Evolutionary conservation across 2,113 vertebrate species (phyloP), one percentile per base, ranked within the genome.

Genomic region (Mugil cephalus): DNA sequence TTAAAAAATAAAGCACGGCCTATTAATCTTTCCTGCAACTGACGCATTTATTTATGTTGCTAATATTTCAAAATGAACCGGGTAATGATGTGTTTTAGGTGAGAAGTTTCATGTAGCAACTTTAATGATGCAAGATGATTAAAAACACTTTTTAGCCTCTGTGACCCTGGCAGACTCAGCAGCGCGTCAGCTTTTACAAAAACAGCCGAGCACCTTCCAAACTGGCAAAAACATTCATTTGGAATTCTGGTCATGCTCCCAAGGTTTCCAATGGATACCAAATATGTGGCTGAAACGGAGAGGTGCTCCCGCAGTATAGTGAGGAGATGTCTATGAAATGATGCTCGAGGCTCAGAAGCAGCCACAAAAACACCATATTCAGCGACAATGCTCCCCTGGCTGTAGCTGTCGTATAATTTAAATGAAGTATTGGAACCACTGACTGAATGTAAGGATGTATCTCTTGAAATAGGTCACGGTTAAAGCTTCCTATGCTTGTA

Each of bases 51-150:
- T 72, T 76, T 35, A 51, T 55, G 7, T 65, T 52, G 10, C 19
- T 18, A 59, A 53, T 55, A 47, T 50, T 11, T 56, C 13, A 2
- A 15, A 52, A 50, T 38, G 3, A 78, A 68, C 54, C 24, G 10
- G 18, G 21, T 18, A 70, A 74, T 43, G 24, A 69, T 80, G 54
- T 61, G 42, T 74, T 77, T 77, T 17, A 61, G 48, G 47, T 51
- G 35, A 60, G 35, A 55, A 30, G 59, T 66, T 62, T 69, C 21
- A 66, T 69, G 56, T 21, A 30, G 54, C 21, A 59, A 21, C 47
- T 53, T 55, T 56, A 72, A 52, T 75, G 65, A 83, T 74, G 47
- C 54, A 60, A 45, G 46, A 55, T 56, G 67, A 78, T 69, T 61
- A 69, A 83, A 77, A 69, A 43, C 45, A 61, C 24, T 53, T 71